These are phyloP conservation scores for Colletes gigas DNA, from an alignment of 1,140 invertebrate species.

Conservation along the genomic window DNA sequence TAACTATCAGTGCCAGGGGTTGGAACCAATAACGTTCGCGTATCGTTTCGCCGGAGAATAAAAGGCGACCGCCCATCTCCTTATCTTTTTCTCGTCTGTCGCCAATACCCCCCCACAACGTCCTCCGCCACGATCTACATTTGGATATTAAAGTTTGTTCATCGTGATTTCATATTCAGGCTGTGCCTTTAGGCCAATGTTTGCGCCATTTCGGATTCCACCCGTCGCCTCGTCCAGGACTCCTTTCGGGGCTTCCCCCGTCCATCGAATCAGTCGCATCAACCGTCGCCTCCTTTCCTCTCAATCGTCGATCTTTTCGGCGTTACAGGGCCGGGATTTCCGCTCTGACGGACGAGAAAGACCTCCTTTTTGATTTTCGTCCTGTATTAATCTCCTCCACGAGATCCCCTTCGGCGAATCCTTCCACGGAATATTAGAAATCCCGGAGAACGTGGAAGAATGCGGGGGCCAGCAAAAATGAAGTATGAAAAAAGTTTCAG, in stretches of 20 bases:
- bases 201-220: constrained; percentile 61
- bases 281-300: neutral
- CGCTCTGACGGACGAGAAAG: neutral
- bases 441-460: neutral
- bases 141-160: constrained; percentile 70
- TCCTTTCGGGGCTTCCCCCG: constrained; percentile 3
- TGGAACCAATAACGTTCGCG: constrained; percentile 17
- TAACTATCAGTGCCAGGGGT: neutral
- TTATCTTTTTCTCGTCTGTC: constrained; percentile 8
- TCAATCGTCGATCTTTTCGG: constrained; percentile 45
- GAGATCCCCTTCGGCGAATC: neutral
- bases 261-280: constrained; percentile 19
- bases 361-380: constrained; percentile 29
- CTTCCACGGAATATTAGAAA: constrained; percentile 18
- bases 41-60: constrained; percentile 1
- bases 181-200: constrained; percentile 61
- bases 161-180: constrained; percentile 63
- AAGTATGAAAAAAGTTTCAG: neutral
- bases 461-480: neutral
- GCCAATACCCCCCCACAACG: neutral
- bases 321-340: constrained; percentile 18
- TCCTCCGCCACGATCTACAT: constrained; percentile 43
- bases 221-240: neutral
- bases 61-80: constrained; percentile 8
- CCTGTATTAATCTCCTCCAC: constrained; percentile 11